phyloP scores from a whole-genome alignment of 2,888 invertebrate genomes.

The Listrodromus nycthemerus region DNA sequence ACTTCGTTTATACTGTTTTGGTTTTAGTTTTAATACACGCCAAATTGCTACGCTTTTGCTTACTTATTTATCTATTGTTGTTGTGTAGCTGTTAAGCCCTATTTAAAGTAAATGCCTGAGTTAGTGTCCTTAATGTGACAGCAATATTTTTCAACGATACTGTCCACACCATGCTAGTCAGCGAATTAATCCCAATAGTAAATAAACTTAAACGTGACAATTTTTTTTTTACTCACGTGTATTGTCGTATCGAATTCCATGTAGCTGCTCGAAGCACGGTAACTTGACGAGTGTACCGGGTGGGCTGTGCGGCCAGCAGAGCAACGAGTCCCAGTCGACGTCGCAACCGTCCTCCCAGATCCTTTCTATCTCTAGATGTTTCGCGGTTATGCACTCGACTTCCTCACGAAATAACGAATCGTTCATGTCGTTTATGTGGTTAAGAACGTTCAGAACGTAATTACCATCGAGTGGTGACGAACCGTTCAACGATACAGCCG shows the following conservation, averaged over 20 bases:
- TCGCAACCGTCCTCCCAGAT: constrained; percentile 62
- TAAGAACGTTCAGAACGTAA: constrained; percentile 73
- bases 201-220: no score
- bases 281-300: constrained; percentile 89
- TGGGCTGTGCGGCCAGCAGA: constrained; percentile 94
- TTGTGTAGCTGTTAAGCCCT: no score
- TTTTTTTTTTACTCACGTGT: constrained; percentile 89
- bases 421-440: constrained; percentile 76
- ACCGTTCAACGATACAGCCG: constrained; percentile 65
- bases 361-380: constrained; percentile 51
- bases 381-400: constrained; percentile 71
- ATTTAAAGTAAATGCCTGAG: no score
- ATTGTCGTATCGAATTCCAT: constrained; percentile 92
- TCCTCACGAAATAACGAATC: constrained; percentile 72
- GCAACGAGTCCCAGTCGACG: constrained; percentile 89
- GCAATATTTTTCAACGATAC: no score
- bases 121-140: no score
- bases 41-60: no score
- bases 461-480: constrained; percentile 71
- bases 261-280: constrained; percentile 92
- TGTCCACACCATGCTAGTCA: no score
- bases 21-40: no score
- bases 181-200: no score
- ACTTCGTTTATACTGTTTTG: no score
- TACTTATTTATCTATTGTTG: no score